Percentiles rank a stretch among this genome's conserved stretches.
These are phyloP conservation scores for Euura lappo DNA, from an alignment of 1,140 invertebrate species.

Conservation along the genomic window DNA sequence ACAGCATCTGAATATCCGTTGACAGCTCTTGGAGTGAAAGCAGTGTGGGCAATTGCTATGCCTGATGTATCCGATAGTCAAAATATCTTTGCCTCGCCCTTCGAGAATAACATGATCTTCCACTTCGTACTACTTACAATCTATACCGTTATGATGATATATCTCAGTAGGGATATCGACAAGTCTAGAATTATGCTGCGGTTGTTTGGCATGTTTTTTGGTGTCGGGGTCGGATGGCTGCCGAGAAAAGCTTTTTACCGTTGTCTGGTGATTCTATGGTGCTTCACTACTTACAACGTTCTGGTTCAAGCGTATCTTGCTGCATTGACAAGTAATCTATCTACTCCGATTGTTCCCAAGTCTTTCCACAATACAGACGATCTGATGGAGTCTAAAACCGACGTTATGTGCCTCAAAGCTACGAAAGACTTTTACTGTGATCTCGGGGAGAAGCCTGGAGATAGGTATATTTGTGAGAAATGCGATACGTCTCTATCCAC, in stretches of 20 bases:
- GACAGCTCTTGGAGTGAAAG: constrained; percentile 19
- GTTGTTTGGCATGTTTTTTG: constrained; percentile 29
- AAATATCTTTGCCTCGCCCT: constrained; percentile 26
- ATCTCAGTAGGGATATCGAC: constrained; percentile 15
- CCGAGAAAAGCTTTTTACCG: constrained; percentile 28
- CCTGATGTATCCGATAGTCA: neutral
- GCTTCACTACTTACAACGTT: constrained; percentile 31
- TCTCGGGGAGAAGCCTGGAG: too few species aligned
- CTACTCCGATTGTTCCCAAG: constrained; percentile 17
- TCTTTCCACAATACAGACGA: constrained; percentile 27
- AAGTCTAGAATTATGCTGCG: constrained; percentile 27
- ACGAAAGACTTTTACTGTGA: neutral
- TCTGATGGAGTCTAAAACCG: constrained; percentile 25
- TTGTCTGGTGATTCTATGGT: constrained; percentile 17
- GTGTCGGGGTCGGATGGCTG: constrained; percentile 27
- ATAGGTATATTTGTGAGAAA: neutral
- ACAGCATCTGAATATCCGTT: constrained; percentile 28
- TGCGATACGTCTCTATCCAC: neutral
- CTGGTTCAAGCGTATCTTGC: constrained; percentile 32
- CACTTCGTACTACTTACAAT: constrained; percentile 16
- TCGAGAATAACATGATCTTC: constrained; percentile 29
- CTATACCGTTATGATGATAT: constrained; percentile 18
- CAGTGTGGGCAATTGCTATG: constrained; percentile 22
- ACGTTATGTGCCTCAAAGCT: constrained; percentile 26
- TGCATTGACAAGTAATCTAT: constrained; percentile 29